A percentile compares a stretch with the other conserved stretches of the same genome.
Conservation (phyloP, 2,113 vertebrate species). For the Istiophorus platypterus region DNA sequence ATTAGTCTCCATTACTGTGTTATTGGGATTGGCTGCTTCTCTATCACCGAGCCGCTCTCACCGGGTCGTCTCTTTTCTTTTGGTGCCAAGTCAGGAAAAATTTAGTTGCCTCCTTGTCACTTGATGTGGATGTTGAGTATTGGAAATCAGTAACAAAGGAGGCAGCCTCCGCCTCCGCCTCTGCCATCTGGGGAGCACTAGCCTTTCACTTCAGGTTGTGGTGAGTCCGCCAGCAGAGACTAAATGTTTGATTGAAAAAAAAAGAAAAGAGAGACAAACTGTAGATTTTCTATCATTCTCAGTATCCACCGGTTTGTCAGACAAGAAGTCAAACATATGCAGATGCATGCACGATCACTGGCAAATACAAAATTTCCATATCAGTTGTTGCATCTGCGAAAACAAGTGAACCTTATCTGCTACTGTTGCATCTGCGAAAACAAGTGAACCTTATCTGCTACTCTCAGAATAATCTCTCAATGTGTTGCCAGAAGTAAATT, state of each 20-base stretch:
- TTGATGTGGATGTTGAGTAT: constrained; percentile 39
- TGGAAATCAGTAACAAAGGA: constrained; percentile 48
- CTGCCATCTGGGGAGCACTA: not conserved
- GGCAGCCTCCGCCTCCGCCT: too few relatives aligned
- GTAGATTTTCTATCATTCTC: not conserved
- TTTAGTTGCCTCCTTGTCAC: constrained; percentile 30
- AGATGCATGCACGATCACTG: not conserved
- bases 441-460: constrained; percentile 21
- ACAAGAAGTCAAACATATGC: not conserved
- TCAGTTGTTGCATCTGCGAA: not conserved
- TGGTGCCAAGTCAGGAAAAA: constrained; percentile 27
- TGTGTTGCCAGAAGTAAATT: not conserved
- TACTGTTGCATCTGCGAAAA: constrained; percentile 4
- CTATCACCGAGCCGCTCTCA: not conserved
- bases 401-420: constrained; percentile 32
- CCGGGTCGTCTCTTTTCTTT: constrained; percentile 7
- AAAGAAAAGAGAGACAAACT: too few relatives aligned
- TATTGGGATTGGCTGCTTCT: constrained; percentile 6
- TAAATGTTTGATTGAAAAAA: not conserved
- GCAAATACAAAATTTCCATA: not conserved
- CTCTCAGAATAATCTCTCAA: constrained; percentile 5
- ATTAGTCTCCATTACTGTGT: constrained; percentile 46
- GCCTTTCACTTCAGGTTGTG: constrained; percentile 38
- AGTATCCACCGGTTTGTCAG: not conserved
- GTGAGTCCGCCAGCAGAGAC: constrained; percentile 8